Base-by-base conservation (phyloP, 2,113 vertebrate species). In the Hydrolagus affinis region DNA sequence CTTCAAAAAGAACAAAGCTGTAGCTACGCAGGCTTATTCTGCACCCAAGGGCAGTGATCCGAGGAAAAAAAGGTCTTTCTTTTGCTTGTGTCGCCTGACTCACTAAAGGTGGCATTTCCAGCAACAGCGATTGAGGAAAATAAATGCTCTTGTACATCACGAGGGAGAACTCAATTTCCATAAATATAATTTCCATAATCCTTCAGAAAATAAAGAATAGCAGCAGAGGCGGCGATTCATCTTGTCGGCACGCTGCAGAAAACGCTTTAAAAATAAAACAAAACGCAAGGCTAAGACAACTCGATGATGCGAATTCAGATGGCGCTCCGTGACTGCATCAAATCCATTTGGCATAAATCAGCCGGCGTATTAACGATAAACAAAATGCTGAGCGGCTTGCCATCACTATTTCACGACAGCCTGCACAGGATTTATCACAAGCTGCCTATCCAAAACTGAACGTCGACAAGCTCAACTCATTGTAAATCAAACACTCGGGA, bases 191-290 rank as follows among this genome's bases (percentile, higher is more conserved):
- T 66, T 68, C n/a, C 78, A 68, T 62, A 83, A 68, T 25, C 60
- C 25, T 83, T 83, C 78, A 83, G 66, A 83, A n/a, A 68, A 28
- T 83, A 83, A 83, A 83, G 64, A 83, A 83, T 83, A 68, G 62
- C 12, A 83, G 7, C 28, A 9, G 15, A 21, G 62, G 78, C 21
- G 66, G 66, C 78, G 21, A 66, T 66, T 83, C 62, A 75, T 75
- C 78, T 59, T 68, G 78, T 83, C 78, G 66, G 59, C 19, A 68
- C 28, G 4, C 78, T 83, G 25, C 77, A 64, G 1, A 19, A 4
- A 80, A 14, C 30, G 62, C 66, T 68, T 83, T 15, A 83, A 66
- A 68, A 83, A 80, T 2, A 32, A 80, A 80, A 28, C 21, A 60
- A 83, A 83, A 83, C 66, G 78, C 64, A 83, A 83, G 32, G 59